Evolutionary conservation across 2,797 vertebrate species (phyloP).

Genomic region (Phrynocephalus forsythii): DNA sequence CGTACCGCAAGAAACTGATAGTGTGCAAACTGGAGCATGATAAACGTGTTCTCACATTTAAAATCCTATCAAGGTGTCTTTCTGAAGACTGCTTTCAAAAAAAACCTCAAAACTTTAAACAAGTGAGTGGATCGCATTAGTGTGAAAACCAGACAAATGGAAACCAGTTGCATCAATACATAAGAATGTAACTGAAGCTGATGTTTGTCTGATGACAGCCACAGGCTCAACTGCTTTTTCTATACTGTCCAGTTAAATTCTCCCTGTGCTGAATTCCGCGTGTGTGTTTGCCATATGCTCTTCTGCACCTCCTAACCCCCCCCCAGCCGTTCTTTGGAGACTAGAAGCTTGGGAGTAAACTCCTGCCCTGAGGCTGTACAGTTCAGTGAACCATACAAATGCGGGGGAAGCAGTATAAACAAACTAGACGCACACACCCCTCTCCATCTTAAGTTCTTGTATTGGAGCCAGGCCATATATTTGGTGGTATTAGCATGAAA

Average conservation of each 20-base stretch:
- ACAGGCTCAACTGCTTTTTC: not conserved
- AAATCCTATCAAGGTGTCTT: slow-evolving; percentile 15
- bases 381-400: not conserved
- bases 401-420: not conserved
- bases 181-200: not conserved
- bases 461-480: slow-evolving; percentile 12
- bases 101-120: slow-evolving; percentile 4
- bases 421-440: not conserved
- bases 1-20: not conserved
- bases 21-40: not conserved
- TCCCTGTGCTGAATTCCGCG: not conserved
- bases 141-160: not conserved
- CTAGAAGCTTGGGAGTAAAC: not conserved
- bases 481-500: not conserved
- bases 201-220: slow-evolving; percentile 8
- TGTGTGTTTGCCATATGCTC: not conserved
- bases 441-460: slow-evolving; percentile 7
- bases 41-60: slow-evolving; percentile 2
- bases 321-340: not conserved
- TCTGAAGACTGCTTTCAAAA: not conserved
- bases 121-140: not conserved
- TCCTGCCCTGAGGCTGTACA: not conserved
- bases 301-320: not conserved
- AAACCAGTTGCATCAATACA: slow-evolving; percentile 52
- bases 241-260: slow-evolving; percentile 8